Base-by-base conservation (phyloP, 1,140 invertebrate species). In the Magallana ariakensis region DNA sequence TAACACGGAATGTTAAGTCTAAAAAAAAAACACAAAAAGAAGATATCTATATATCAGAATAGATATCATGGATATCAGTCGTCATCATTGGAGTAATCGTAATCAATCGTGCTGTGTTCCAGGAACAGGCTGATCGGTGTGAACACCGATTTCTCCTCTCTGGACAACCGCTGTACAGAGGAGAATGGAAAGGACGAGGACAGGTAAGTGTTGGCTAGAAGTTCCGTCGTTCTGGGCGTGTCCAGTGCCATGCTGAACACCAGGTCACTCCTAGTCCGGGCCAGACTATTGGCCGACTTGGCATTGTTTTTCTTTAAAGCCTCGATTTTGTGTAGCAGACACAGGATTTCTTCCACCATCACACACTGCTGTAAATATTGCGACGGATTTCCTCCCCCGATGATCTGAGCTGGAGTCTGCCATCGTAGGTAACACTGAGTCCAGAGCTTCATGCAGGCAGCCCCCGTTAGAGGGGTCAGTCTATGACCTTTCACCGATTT, bases 361-460 rank as follows among this genome's bases (percentile, higher is more conserved):
- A 94, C 88, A 75, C 93, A 93, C 86, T 95, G 94, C 46, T 93
- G 93, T 22, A 95, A 93, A 92, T 97, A 97, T 11, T 96, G 94
- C 87, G 97, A 96, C 54, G 96, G 96, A 86, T 94, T 95, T 0
- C 97, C 97, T 70, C 97, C 97, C 86, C 96, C 96, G 6, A 96
- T 95, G 80, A 98, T 97, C 93, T 98, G 97, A 0, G 98, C 95
- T 13, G 97, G 96, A 7, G 97, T 96, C 92, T 98, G 96, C 97
- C 97, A 98, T 2, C 98, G 96, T 90, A 97, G 97, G 94, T 98
- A 99, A 95, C 97, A 98, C 92, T 97, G 97, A 80, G 96, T 95
- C 98, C 98, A 99, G n/a, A 98, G 93, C 82, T 97, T 96, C 87
- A 98, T 93, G 89, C 90, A 57, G n/a, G 92, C 88, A 9, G 92